A percentile compares a stretch with the other conserved stretches of the same genome.
phyloP scores from a whole-genome alignment of 2,113 vertebrate species.

The Dissostichus mawsoni region DNA sequence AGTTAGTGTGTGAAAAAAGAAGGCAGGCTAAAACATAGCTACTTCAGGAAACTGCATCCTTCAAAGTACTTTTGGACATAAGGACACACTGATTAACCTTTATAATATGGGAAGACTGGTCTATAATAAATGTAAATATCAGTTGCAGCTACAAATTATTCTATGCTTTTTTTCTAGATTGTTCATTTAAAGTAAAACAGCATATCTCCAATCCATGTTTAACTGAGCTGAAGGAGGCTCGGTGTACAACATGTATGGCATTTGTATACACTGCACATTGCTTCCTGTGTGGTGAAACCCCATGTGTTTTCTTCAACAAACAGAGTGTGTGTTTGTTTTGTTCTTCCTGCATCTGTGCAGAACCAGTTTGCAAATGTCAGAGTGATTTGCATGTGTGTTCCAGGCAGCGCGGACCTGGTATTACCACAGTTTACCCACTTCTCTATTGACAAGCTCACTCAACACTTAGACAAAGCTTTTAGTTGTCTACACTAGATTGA shows the following conservation, averaged over 20 bases:
- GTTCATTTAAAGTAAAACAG: background rate
- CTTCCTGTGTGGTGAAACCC: conserved; percentile 74
- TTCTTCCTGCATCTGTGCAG: conserved; percentile 50
- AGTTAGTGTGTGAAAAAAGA: no score
- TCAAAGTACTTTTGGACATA: background rate
- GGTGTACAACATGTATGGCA: background rate
- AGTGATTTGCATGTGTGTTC: conserved; percentile 80
- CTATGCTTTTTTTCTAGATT: background rate
- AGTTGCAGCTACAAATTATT: background rate
- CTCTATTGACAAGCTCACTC: conserved; percentile 15
- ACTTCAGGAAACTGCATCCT: background rate
- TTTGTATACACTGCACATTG: conserved; percentile 8
- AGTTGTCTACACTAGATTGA: background rate
- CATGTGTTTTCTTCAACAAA: conserved; percentile 36
- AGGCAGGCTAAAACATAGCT: no score
- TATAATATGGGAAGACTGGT: background rate
- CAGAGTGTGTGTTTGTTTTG: conserved; percentile 19
- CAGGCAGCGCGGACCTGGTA: conserved; percentile 11
- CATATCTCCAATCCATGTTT: background rate
- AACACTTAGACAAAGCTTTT: background rate
- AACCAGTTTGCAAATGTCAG: conserved; percentile 72
- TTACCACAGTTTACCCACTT: conserved; percentile 33
- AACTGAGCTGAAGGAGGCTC: background rate
- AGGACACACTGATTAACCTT: background rate
- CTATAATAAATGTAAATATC: background rate